Conservation (phyloP, 1,140 invertebrate genomes). For the Mamestra configurata region DNA sequence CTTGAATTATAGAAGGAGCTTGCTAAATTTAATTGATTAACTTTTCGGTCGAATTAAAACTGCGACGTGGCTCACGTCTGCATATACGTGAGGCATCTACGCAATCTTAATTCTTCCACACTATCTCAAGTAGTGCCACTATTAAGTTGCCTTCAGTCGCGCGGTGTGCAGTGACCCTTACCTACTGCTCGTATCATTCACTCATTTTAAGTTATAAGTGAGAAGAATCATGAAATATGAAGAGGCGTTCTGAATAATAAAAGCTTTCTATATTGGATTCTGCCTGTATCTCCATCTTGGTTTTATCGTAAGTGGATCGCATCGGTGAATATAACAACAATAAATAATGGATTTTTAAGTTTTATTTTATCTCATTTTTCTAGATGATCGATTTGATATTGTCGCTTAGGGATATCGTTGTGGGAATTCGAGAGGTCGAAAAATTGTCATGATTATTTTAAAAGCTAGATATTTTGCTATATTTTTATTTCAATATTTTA, state of each 20-base stretch:
- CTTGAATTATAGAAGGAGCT: too few relatives aligned
- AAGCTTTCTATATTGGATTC: conserved; percentile 68
- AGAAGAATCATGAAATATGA: conserved; percentile 69
- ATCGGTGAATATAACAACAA: conserved; percentile 59
- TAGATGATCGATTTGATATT: conserved; percentile 56
- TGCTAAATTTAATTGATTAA: too few relatives aligned
- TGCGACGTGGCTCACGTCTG: too few relatives aligned
- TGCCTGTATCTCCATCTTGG: conserved; percentile 60
- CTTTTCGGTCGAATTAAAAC: too few relatives aligned
- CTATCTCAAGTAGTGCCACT: background rate
- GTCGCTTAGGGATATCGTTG: conserved; percentile 10
- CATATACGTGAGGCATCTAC: too few relatives aligned
- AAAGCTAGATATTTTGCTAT: background rate
- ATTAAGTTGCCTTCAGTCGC: background rate
- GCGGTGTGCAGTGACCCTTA: background rate
- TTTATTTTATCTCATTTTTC: conserved; percentile 58
- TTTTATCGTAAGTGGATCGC: conserved; percentile 63
- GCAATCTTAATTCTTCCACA: too few relatives aligned
- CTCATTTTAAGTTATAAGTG: conserved; percentile 66
- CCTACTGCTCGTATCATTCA: conserved; percentile 58
- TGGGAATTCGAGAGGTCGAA: background rate
- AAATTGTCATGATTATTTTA: background rate
- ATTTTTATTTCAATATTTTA: background rate
- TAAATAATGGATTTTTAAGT: conserved; percentile 62
- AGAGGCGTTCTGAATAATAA: conserved; percentile 71